Base-by-base conservation (phyloP, 2,888 invertebrate species). In the Lithosia quadra region DNA sequence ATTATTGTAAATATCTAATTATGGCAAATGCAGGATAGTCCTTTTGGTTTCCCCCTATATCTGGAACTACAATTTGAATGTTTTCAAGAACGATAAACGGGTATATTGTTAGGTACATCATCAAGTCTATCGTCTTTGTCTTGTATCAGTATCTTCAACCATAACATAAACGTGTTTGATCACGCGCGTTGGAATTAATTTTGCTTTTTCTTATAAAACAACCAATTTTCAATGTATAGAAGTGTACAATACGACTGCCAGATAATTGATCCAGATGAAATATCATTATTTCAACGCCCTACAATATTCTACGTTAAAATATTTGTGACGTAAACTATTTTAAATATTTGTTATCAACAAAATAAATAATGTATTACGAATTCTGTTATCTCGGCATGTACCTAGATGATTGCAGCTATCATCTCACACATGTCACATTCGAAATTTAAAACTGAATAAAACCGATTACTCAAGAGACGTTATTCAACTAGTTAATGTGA, bases 401-500 rank as follows among this genome's bases (percentile, higher is more conserved):
- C 65, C 65, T n/a, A n/a, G 60, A 73, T 83, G 82, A 86, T 85
- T 82, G 81, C 63, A 82, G 73, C 82, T 83, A 83, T 83, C 84
- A 84, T 69, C 79, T 80, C 75, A 74, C 76, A 77, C 66, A 71
- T 78, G 79, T 73, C 71, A 83, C 74, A 78, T 79, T 77, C 74
- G 61, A 66, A 70, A 71, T 76, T 79, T 74, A 71, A 68, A 72
- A 77, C 72, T 56, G 61, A 71, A 67, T 67, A 65, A 86, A 86
- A 85, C 78, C 75, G 81, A 87, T 93, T 93, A 89, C 90, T 82
- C 89, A 93, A 93, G 82, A 85, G 76, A 83, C 71, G 91, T 94
- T 93, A 93, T 92, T 85, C 89, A 91, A 93, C 88, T 86, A 80
- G 83, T 83, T 87, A 81, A 89, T 90, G 88, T 90, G 92, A 90